Base-by-base conservation (phyloP, 2,888 invertebrate species). In the Sinelater perroti region DNA sequence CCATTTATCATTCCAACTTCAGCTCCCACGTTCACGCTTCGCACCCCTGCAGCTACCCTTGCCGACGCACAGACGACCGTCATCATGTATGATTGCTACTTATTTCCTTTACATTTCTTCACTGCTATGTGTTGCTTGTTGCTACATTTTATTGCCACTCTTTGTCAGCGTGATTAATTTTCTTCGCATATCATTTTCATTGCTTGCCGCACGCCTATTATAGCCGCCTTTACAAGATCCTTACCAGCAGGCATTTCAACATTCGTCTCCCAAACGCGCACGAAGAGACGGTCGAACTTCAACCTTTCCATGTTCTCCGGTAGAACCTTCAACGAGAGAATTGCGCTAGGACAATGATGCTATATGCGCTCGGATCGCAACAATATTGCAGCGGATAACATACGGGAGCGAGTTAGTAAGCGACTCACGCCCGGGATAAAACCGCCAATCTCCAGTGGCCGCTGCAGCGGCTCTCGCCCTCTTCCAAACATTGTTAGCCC, bases 1-100 rank as follows among this genome's bases (percentile, higher is more conserved):
- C 78, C 78, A 78, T 78, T 77, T 77, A 77, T 78, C 78, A 78
- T 77, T 75, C 75, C 65, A 66, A 62, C 77, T 75, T 75, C 65
- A 66, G 62, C 73, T 70, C 71, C 72, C 72, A 67, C 70, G 69
- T 69, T 67, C 58, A 56, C 63, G 56, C 61, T 59, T 57, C 45
- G 47, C 57, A 53, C 54, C 55, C 52, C 53, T 50, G 45, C 44
- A 46, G 40, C 46, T 33, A 57, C 54, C 56, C 56, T 61, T 54
- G 49, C 49, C 33, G 35, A 52, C 52, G 45, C 60, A 58, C 56
- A 57, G 56, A 53, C 60, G 55, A 64, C 64, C 63, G 62, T 65
- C 64, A 66, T 63, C 65, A 63, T 61, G 50, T 57, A 60, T 60
- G 64, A 66, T 66, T 65, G 63, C 61, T 57, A 30, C 56, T 57